A percentile compares a stretch with the other conserved stretches of the same genome.
These are phyloP conservation scores for Myripristis murdjan DNA, from an alignment of 2,797 vertebrate species.

Conservation along the genomic window DNA sequence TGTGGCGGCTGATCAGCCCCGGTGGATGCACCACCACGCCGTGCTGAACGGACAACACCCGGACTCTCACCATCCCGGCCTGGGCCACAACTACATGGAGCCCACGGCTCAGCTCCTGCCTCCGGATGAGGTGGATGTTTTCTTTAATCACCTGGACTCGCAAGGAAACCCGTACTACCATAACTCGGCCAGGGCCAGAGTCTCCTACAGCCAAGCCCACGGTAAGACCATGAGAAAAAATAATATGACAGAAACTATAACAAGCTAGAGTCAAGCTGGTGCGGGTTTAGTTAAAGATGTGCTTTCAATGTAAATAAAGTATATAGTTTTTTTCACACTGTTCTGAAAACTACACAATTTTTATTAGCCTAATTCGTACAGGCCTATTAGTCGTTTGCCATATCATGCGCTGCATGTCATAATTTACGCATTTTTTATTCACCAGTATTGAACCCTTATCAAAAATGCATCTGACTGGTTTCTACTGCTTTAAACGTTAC, in stretches of 20 bases:
- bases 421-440: not conserved
- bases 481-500: not conserved
- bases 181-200: conserved; percentile 92
- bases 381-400: not conserved
- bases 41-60: conserved; percentile 94
- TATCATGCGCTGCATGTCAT: not conserved
- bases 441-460: too few species aligned
- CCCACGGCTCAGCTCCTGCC: conserved; percentile 93
- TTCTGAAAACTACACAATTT: too few species aligned
- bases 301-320: too few species aligned
- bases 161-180: conserved; percentile 96
- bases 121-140: conserved; percentile 97
- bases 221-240: conserved; percentile 87
- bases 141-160: conserved; percentile 96
- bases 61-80: conserved; percentile 90
- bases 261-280: too few species aligned
- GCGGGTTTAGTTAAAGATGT: too few species aligned
- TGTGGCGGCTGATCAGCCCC: conserved; percentile 92
- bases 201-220: conserved; percentile 96
- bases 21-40: conserved; percentile 97
- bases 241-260: too few species aligned
- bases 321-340: not conserved
- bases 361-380: too few species aligned
- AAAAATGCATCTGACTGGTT: not conserved
- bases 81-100: conserved; percentile 96